Evolutionary conservation across 2,888 invertebrate genomes (phyloP), one percentile per base, ranked within the genome.

Genomic region (Cynaeus angustus): DNA sequence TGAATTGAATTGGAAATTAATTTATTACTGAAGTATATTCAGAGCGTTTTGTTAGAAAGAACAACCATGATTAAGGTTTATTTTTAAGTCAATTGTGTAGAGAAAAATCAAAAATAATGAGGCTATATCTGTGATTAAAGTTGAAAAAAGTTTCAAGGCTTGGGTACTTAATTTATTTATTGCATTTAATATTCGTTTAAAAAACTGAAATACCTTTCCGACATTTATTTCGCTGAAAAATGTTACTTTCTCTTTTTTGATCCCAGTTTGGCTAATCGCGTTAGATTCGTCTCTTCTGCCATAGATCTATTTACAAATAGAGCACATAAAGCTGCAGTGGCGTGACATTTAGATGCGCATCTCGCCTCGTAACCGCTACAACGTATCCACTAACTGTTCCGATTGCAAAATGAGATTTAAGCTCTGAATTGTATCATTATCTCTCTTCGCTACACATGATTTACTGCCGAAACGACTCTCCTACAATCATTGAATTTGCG

Each of bases 401-500:
- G 72, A 73, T 72, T 62, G 64, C 61, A 66, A 68, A 72, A 72
- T 67, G 71, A 71, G 72, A 74, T 75, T 75, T 72, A 72, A 74
- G 70, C 74, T 58, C 69, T 66, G 69, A 73, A 72, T 74, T 74
- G 71, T 66, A 73, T 72, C 70, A 75, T 75, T 74, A 75, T 75
- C 74, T 75, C 66, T 73, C 71, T 72, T 70, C 68, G 72, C 72
- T 74, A 68, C 71, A 73, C 73, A 73, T 75, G 74, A 75, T 75
- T 75, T 74, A 75, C 69, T 70, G 68, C 71, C 71, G 65, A 67
- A 70, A 64, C 56, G 68, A 52, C 64, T 56, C 64, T 64, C 41
- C 68, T 73, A 72, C 69, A 73, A 73, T 73, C 73, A 74, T 74
- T 69, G 73, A 74, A 74, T 73, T 72, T 72, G 64, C 62, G 55